Conservation (phyloP, 2,113 vertebrate genomes). For the Parotia lawesii region DNA sequence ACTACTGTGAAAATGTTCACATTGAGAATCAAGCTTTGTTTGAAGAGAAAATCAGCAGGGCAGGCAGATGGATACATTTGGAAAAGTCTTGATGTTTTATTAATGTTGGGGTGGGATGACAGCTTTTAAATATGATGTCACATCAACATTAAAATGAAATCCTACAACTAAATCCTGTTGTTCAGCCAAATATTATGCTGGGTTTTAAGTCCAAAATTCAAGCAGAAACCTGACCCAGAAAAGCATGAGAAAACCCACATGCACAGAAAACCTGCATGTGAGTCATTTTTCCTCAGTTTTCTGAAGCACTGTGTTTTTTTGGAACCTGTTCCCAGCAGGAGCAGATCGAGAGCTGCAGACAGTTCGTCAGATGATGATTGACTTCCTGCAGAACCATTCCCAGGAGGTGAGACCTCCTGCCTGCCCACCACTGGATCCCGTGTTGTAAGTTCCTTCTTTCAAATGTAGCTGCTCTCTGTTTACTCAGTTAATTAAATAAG, state of each 20-base stretch:
- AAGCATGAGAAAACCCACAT: background rate
- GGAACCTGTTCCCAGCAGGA: slow-evolving; percentile 62
- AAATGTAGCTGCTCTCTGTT: background rate
- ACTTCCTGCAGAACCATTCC: slow-evolving; percentile 90
- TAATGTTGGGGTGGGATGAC: background rate
- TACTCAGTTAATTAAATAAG: background rate
- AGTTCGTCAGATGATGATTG: slow-evolving; percentile 84
- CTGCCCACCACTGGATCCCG: slow-evolving; percentile 78
- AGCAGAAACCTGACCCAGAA: background rate
- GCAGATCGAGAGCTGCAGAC: slow-evolving; percentile 82
- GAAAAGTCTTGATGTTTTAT: background rate
- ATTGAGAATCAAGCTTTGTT: background rate
- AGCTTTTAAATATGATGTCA: background rate
- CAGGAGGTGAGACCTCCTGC: slow-evolving; percentile 69
- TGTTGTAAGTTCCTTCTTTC: slow-evolving; percentile 67
- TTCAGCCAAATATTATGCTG: background rate
- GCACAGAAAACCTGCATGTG: background rate
- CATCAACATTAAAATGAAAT: background rate
- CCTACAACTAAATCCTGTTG: background rate
- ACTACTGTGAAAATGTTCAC: background rate
- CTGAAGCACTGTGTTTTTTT: background rate
- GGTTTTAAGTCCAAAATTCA: background rate
- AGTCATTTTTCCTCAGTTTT: background rate
- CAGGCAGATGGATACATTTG: background rate
- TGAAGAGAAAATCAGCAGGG: background rate